These are phyloP conservation scores for Sogatella furcifera DNA, from an alignment of 1,140 invertebrate species.

Conservation along the genomic window DNA sequence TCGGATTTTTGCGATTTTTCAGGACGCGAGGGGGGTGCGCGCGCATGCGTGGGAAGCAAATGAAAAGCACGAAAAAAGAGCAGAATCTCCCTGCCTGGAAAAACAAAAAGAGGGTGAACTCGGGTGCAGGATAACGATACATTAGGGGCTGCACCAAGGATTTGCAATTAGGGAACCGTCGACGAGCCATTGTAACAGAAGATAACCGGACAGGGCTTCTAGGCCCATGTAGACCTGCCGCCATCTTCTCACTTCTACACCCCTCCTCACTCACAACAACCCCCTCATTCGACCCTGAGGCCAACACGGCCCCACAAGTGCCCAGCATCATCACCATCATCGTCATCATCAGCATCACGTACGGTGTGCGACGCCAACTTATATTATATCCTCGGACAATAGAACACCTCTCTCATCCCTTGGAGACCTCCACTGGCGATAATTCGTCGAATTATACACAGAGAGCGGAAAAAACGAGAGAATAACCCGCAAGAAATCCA, in stretches of 20 bases:
- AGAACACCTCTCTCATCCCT: not conserved
- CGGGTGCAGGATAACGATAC: constrained; percentile 2
- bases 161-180: not conserved
- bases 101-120: constrained; percentile 2
- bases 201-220: not conserved
- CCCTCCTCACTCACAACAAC: not conserved
- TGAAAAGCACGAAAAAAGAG: not conserved
- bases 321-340: too few relatives aligned
- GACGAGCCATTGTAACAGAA: not conserved
- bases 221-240: not conserved
- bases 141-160: constrained; percentile 3
- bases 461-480: not conserved
- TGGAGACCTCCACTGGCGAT: not conserved
- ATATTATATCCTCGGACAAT: not conserved
- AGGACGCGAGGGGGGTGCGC: not conserved
- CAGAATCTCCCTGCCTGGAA: not conserved
- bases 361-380: not conserved
- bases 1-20: constrained; percentile 3
- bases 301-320: too few relatives aligned
- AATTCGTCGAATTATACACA: not conserved
- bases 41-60: not conserved
- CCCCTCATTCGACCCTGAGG: not conserved
- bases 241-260: not conserved
- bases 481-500: not conserved
- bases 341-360: not conserved